These are phyloP conservation scores for Paracentrotus lividus DNA, from an alignment of 53 echinoderm and acorn worm species.

Conservation along the genomic window DNA sequence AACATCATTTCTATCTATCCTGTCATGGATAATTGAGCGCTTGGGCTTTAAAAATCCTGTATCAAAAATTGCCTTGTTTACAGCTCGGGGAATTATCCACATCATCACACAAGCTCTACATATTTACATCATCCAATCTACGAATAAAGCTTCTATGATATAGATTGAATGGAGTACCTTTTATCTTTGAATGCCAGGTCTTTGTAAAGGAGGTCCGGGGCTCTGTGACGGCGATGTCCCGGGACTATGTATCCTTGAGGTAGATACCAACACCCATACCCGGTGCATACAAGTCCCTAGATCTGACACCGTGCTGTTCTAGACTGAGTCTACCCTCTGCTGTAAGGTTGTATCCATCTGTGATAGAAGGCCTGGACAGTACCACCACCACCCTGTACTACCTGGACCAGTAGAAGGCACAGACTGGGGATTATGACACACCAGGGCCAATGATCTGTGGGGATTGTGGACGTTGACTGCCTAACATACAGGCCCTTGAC, in stretches of 20 bases:
- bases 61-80: too few relatives aligned
- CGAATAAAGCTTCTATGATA: not conserved
- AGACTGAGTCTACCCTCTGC: constrained; percentile 36
- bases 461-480: constrained; percentile 65
- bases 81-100: too few relatives aligned
- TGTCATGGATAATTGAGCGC: too few relatives aligned
- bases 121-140: too few relatives aligned
- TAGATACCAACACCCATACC: constrained; percentile 71
- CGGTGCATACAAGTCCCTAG: constrained; percentile 76
- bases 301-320: constrained; percentile 73
- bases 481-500: constrained; percentile 56
- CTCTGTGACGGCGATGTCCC: constrained; percentile 89
- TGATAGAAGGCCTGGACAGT: constrained; percentile 47
- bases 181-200: constrained; percentile 81
- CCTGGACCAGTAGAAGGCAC: constrained; percentile 76
- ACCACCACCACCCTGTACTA: constrained; percentile 32
- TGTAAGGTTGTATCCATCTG: constrained; percentile 66
- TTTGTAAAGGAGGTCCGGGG: constrained; percentile 83
- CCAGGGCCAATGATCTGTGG: constrained; percentile 78
- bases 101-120: too few relatives aligned
- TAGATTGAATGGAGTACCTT: constrained; percentile 73
- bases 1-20: too few relatives aligned
- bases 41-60: too few relatives aligned
- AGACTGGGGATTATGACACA: constrained; percentile 78
- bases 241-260: constrained; percentile 80